A percentile compares a stretch with the other conserved stretches of the same genome.
These are phyloP conservation scores for Seira musarum DNA, from an alignment of 2,888 invertebrate genomes.

Conservation along the genomic window DNA sequence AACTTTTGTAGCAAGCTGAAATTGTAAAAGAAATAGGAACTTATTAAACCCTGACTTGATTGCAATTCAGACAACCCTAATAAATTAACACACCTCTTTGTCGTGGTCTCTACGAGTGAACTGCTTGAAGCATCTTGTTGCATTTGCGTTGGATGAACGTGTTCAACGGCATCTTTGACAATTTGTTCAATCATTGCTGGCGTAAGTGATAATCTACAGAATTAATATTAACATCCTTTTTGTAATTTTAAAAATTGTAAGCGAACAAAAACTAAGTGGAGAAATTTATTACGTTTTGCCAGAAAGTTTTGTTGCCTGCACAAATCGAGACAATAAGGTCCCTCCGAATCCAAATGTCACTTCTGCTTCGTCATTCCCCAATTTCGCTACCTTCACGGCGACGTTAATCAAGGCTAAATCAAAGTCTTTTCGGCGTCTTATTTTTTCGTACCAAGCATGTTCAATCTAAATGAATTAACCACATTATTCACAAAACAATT, in stretches of 20 bases:
- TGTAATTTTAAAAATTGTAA: too few relatives aligned
- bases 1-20: conserved; percentile 32
- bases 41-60: too few relatives aligned
- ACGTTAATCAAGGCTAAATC: conserved; percentile 96
- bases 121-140: conserved; percentile 15
- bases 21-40: background rate
- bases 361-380: background rate
- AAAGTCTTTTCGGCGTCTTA: conserved; percentile 91
- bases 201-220: background rate
- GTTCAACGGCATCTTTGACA: background rate
- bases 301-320: too few relatives aligned
- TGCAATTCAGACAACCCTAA: too few relatives aligned
- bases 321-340: conserved; percentile 43
- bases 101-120: conserved; percentile 22
- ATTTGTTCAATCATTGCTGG: background rate
- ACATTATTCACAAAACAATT: too few relatives aligned
- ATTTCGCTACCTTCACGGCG: conserved; percentile 77
- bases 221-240: too few relatives aligned
- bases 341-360: conserved; percentile 48
- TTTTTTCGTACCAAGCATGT: conserved; percentile 89
- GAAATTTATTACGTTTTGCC: too few relatives aligned
- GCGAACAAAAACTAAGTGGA: too few relatives aligned
- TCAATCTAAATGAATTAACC: conserved; percentile 75
- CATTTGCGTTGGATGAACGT: conserved; percentile 12
- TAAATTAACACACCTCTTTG: conserved; percentile 19